Base-by-base conservation (phyloP, 2,797 vertebrate species). In the Sebastes ruberrimus region DNA sequence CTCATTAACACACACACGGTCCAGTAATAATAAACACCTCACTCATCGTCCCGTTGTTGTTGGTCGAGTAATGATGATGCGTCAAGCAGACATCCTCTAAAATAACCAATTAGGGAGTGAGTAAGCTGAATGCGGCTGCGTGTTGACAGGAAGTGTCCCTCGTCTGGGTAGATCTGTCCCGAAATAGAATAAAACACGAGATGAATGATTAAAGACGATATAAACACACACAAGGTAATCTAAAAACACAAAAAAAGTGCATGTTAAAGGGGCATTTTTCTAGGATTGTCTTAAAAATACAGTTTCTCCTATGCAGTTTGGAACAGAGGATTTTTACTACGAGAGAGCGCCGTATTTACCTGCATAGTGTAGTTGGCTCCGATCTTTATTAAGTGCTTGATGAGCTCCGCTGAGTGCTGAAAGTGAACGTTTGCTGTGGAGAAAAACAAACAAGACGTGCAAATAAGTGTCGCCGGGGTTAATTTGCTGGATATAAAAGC, bases 301-400 rank as follows among this genome's bases (percentile, higher is more conserved):
- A 52, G 10, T 74, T 28, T 16, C 7, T 22, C 27, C 27, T 7
- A 3, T 76, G 8, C 0, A 60, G 38, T 3, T 60, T 49, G 63
- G 73, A 60, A 46, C 28, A 28, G 30, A 55, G 22, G 2, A 8
- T 49, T 23, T 55, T 53, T 35, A 7, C 16, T 46, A 46, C 4
- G 0, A 53, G 18, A 53, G n/a, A 25, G 22, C 2, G 0, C 0
- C 4, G 25, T 46, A 5, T 69, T 83, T 85, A 98, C 98, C 98
- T 99, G 98, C 96, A 99, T 96, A 56, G 97, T 98, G 85, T 99
- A 99, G 95, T 99, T 99, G 89, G 97, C 97, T 65, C 97, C 97
- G 22, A 96, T 95, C 95, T 97, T 97, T 95, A 99, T 97, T 83
- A 99, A 91, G 87, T 96, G 97, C 89, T 97, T 98, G 92, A 99